Conservation (phyloP, 2,888 invertebrate species). For the Lordiphosa fenestrarum region DNA sequence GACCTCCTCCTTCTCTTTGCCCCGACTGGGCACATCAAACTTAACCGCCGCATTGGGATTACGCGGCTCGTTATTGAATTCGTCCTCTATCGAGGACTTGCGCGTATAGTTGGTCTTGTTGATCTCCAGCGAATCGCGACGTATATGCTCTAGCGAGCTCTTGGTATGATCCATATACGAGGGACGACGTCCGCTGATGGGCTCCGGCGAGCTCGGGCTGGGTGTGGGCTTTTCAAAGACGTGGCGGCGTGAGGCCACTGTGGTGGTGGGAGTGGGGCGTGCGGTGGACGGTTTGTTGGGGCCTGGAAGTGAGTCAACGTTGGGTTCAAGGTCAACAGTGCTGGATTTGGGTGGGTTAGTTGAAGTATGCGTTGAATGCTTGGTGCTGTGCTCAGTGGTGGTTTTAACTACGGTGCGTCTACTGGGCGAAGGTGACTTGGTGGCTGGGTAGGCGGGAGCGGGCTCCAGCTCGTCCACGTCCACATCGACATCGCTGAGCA, state of each 20-base stretch:
- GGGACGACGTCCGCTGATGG: slow-evolving; percentile 64
- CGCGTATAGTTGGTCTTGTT: slow-evolving; percentile 76
- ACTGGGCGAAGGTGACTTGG: slow-evolving; percentile 31
- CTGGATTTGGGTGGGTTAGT: slow-evolving; percentile 52
- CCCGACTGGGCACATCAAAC: slow-evolving; percentile 84
- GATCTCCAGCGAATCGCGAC: slow-evolving; percentile 78
- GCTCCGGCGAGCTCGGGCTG: slow-evolving; percentile 15
- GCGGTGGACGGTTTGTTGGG: slow-evolving; percentile 26
- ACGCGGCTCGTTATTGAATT: slow-evolving; percentile 75
- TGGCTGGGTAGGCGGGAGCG: slow-evolving; percentile 11
- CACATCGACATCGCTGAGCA: slow-evolving; percentile 45
- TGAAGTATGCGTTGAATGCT: slow-evolving; percentile 50
- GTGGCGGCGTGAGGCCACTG: slow-evolving; percentile 75
- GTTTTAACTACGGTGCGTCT: slow-evolving; percentile 53
- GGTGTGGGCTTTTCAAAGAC: slow-evolving; percentile 74
- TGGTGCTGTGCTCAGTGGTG: slow-evolving; percentile 67
- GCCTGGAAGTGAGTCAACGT: slow-evolving; percentile 70
- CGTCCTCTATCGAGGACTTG: slow-evolving; percentile 76
- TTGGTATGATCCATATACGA: slow-evolving; percentile 80
- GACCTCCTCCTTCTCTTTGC: slow-evolving; percentile 48
- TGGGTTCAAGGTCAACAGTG: slow-evolving; percentile 56
- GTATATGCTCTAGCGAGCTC: slow-evolving; percentile 78
- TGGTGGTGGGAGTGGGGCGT: slow-evolving; percentile 33
- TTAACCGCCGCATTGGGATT: slow-evolving; percentile 83
- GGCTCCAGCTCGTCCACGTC: slow-evolving; percentile 42